Evolutionary conservation across 2,113 vertebrate species (phyloP).

Genomic region (Colinus virginianus): DNA sequence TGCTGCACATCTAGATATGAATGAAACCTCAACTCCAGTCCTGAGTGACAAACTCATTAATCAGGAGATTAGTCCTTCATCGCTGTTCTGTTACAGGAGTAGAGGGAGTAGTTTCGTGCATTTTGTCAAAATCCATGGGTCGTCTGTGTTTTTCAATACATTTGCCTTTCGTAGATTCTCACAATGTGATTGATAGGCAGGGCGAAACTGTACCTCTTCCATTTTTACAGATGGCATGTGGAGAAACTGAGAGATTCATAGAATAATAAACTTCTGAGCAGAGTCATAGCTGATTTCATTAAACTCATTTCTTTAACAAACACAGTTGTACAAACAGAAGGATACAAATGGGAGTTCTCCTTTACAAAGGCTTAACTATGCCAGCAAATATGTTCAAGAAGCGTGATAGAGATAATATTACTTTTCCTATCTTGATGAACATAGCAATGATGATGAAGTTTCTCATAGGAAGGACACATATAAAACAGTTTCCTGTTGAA

Average conservation of each 20-base stretch:
- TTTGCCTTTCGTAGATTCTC: neutral
- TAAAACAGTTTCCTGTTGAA: neutral
- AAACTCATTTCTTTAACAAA: neutral
- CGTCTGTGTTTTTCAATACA: rapidly evolving
- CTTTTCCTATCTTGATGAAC: neutral
- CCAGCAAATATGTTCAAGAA: neutral
- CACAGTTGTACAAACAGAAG: neutral
- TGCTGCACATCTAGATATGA: neutral
- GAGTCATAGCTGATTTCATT: neutral
- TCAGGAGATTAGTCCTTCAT: neutral
- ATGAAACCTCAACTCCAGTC: neutral
- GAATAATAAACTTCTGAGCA: neutral
- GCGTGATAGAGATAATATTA: neutral
- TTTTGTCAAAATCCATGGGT: neutral
- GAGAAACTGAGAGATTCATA: neutral
- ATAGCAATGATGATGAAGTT: neutral
- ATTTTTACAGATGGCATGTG: rapidly evolving
- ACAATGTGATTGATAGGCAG: neutral
- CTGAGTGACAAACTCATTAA: neutral
- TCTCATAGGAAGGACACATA: neutral
- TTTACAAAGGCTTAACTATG: neutral
- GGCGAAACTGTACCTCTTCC: neutral
- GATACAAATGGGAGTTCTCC: neutral
- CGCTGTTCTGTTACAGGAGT: neutral
- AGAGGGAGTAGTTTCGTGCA: neutral